Conservation (phyloP, 2,797 vertebrate genomes). For the Crax fasciolata region DNA sequence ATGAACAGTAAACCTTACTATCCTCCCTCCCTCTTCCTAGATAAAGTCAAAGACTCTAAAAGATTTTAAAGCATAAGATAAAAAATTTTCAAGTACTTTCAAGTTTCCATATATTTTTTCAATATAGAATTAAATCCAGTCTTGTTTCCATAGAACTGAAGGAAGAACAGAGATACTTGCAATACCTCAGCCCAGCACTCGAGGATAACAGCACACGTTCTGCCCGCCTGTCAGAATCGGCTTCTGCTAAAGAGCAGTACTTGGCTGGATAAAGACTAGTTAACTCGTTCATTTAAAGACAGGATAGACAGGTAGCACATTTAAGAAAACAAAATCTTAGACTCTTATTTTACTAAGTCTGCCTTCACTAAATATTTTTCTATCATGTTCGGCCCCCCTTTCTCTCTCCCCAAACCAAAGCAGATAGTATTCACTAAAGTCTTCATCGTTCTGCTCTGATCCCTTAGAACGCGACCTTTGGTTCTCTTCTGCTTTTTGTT, state of each 20-base stretch:
- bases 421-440: not conserved
- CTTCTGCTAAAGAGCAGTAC: not conserved
- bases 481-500: not conserved
- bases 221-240: not conserved
- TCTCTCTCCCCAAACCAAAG: not conserved
- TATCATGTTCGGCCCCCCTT: not conserved
- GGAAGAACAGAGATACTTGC: not conserved
- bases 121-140: not conserved
- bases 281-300: not conserved
- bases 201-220: not conserved
- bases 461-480: fast-evolving
- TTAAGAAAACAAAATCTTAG: not conserved
- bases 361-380: not conserved
- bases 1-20: conserved; percentile 20
- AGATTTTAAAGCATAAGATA: not conserved
- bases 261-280: not conserved
- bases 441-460: not conserved
- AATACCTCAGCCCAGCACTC: not conserved
- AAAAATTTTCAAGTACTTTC: not conserved
- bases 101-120: not conserved
- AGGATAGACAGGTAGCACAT: not conserved
- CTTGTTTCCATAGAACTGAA: not conserved
- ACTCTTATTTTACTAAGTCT: not conserved
- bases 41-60: not conserved
- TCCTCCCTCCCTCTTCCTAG: not conserved